Evolutionary conservation across 2,888 invertebrate genomes (phyloP).

Genomic region (Hypolimnas misippus): DNA sequence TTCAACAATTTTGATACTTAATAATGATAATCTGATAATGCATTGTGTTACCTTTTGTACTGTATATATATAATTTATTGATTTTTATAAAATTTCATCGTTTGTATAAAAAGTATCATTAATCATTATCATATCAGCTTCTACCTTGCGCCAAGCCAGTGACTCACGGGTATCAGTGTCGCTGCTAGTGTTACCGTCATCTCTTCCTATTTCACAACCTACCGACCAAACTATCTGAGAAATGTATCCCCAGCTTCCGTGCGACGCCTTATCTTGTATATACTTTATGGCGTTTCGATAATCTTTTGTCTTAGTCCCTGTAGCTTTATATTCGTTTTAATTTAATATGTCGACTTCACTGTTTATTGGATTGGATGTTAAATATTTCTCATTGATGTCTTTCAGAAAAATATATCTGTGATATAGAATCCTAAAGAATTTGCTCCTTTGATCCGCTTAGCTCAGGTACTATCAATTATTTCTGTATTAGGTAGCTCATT

Average conservation of each 20-base stretch:
- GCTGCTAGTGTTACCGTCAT: constrained; percentile 68
- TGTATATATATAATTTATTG: too few species aligned
- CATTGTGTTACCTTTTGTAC: too few species aligned
- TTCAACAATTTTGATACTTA: too few species aligned
- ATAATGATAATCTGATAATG: too few species aligned
- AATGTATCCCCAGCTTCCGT: constrained; percentile 42
- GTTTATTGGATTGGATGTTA: not conserved
- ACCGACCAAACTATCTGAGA: constrained; percentile 43
- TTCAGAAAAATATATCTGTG: not conserved
- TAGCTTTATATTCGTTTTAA: constrained; percentile 14
- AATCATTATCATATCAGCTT: constrained; percentile 26
- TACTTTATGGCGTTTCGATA: constrained; percentile 47
- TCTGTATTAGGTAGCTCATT: too few species aligned
- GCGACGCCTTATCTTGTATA: constrained; percentile 34
- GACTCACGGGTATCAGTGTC: constrained; percentile 74
- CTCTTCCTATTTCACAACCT: constrained; percentile 71
- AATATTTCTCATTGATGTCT: not conserved
- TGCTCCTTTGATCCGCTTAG: too few species aligned
- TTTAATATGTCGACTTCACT: not conserved
- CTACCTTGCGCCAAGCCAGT: constrained; percentile 47
- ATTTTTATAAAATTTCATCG: too few species aligned
- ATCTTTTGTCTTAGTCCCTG: constrained; percentile 25
- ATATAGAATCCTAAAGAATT: not conserved
- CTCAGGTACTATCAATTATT: too few species aligned
- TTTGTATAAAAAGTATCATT: not conserved